A percentile compares a stretch with the other conserved stretches of the same genome.
phyloP scores from a whole-genome alignment of 2,113 vertebrate genomes.

The Xenopus borealis region DNA sequence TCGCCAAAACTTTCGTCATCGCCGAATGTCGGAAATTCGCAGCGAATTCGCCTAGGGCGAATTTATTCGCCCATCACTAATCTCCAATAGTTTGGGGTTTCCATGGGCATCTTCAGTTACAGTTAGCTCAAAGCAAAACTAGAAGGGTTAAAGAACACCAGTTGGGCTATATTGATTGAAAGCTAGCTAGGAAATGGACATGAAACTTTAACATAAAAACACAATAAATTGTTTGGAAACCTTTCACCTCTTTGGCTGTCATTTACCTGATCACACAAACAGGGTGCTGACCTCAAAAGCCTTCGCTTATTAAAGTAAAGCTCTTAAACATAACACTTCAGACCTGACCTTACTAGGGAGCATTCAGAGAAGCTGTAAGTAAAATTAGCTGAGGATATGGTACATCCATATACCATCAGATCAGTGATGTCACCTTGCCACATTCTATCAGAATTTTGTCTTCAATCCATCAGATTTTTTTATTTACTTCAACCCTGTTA shows the following conservation, averaged over 20 bases:
- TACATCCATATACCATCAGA: not conserved
- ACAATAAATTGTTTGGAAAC: conserved; percentile 3
- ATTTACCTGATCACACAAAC: conserved; percentile 3
- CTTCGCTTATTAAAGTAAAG: not conserved
- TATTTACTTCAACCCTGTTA: not conserved
- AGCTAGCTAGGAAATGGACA: not conserved
- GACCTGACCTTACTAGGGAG: not conserved
- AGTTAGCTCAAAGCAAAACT: too few relatives aligned
- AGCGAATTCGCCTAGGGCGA: too few relatives aligned
- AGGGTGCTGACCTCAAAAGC: not conserved
- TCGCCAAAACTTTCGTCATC: too few relatives aligned
- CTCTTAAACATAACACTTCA: not conserved
- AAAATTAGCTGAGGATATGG: not conserved
- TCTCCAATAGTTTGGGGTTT: too few relatives aligned
- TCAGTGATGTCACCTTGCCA: not conserved
- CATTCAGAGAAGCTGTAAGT: not conserved
- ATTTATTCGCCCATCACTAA: too few relatives aligned
- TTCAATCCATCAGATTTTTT: not conserved
- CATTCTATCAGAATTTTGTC: not conserved
- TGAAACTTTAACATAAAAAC: not conserved
- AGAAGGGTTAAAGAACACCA: too few relatives aligned
- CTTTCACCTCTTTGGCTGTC: not conserved
- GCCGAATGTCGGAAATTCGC: too few relatives aligned
- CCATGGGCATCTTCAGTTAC: too few relatives aligned
- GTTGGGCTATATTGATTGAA: too few relatives aligned